Evolutionary conservation across 2,797 vertebrate genomes (phyloP), one percentile per base, ranked within the genome.

Genomic region (Peromyscus eremicus): DNA sequence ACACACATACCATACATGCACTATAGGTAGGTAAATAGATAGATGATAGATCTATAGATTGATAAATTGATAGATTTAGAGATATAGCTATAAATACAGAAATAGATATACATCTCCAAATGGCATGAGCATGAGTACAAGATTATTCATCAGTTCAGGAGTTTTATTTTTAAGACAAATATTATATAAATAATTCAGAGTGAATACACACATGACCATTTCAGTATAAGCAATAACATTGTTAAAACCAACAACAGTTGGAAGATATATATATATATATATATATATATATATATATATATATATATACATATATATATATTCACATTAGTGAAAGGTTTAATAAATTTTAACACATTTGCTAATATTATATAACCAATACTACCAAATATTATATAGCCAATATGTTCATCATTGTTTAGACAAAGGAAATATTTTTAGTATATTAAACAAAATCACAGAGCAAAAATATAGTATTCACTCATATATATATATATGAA

Each of bases 101-200:
- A 60, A 62, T 64, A 64, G 5, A 46, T 84, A 25, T 49, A 85
- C 8, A 66, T 49, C 29, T 84, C 43, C 64, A 46, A 49, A 64
- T 49, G 43, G 19, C 29, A 32, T 68, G 10, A 7, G 32, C 9
- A 91, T 7, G 29, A 62, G 8, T 43, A 84, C 0, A 75, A 16
- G 32, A 5, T 34, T 70, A 57, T 57, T 5, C 77, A 86, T 88
- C 79, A 27, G 87, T 19, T 90, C 60, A 90, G 37, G 80, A 89
- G 23, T 55, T 96, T 92, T 4, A 89, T 0, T 94, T 5, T 19
- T 86, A 70, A 34, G 17, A 84, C 64, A 87, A 71, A 73, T 62
- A n/a, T 87, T 94, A 89, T 92, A 70, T 8, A 92, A 94, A 88
- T 68, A 82, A 89, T 93, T 91, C 52, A 91, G 57, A 4, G 86